These are phyloP conservation scores for Antennarius striatus DNA, from an alignment of 2,113 vertebrate species.

Conservation along the genomic window DNA sequence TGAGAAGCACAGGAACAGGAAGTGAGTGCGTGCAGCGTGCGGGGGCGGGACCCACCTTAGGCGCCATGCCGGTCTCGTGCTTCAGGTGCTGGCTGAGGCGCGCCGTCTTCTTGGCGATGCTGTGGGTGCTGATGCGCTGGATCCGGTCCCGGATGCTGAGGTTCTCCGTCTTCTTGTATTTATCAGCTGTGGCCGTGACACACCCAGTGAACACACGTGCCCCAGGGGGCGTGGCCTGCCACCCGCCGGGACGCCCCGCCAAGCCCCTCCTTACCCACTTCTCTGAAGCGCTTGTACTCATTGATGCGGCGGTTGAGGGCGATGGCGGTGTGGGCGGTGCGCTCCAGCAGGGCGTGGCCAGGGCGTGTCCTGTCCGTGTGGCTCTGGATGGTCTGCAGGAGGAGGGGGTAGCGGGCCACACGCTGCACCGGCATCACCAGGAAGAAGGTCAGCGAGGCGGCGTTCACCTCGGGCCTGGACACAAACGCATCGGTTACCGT, in stretches of 20 bases:
- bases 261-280: slow-evolving; percentile 87
- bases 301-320: slow-evolving; percentile 93
- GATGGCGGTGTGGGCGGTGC: slow-evolving; percentile 78
- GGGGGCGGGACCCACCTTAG: slow-evolving; percentile 78
- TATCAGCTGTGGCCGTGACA: slow-evolving; percentile 81
- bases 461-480: slow-evolving; percentile 85
- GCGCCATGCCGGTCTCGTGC: slow-evolving; percentile 88
- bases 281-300: slow-evolving; percentile 92
- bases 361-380: slow-evolving; percentile 79
- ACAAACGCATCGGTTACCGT: background rate
- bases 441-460: slow-evolving; percentile 89
- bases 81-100: slow-evolving; percentile 88
- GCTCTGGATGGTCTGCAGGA: slow-evolving; percentile 93
- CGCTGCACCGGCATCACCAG: slow-evolving; percentile 94
- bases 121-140: slow-evolving; percentile 88
- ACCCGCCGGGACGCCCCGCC: too few species aligned
- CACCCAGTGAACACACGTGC: too few species aligned
- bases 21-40: too few species aligned
- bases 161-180: slow-evolving; percentile 88
- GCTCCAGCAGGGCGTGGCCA: slow-evolving; percentile 77
- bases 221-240: background rate
- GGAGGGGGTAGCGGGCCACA: slow-evolving; percentile 90
- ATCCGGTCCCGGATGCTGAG: slow-evolving; percentile 89
- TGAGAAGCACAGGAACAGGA: too few species aligned
- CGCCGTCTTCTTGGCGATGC: slow-evolving; percentile 93